Evolutionary conservation across 30 jellyfish, hydroid and myxozoan species (phyloP).

Genomic region (Sanderia malayensis): DNA sequence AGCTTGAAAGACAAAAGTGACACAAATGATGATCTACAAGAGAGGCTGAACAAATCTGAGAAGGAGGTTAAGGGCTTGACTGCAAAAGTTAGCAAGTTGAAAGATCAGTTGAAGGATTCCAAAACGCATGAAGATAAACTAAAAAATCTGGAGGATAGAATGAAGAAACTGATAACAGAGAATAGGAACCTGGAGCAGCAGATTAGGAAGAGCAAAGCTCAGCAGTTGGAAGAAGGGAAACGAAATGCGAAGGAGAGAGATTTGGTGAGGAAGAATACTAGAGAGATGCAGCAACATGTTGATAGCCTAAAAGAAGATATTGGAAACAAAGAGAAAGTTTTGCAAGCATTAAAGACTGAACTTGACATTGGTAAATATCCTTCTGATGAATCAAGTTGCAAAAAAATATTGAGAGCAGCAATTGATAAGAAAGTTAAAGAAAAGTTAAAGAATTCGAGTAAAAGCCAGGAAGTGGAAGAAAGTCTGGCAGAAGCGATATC

Average conservation of each 20-base stretch:
- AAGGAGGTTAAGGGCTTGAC: slow-evolving; percentile 36
- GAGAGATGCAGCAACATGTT: slow-evolving; percentile 32
- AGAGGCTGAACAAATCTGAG: slow-evolving; percentile 39
- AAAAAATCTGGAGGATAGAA: slow-evolving; percentile 35
- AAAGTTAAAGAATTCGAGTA: background rate
- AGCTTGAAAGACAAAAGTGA: slow-evolving; percentile 47
- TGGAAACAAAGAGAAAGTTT: slow-evolving; percentile 11
- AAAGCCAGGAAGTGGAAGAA: background rate
- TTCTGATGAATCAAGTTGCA: slow-evolving; percentile 12
- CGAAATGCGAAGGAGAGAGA: slow-evolving; percentile 14
- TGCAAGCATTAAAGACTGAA: slow-evolving; percentile 13
- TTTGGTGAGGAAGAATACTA: background rate
- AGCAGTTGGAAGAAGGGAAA: slow-evolving; percentile 29
- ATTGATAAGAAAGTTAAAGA: slow-evolving; percentile 4
- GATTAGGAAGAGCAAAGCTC: slow-evolving; percentile 8
- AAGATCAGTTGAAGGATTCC: slow-evolving; percentile 26
- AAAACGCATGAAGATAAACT: slow-evolving; percentile 39
- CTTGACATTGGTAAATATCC: slow-evolving; percentile 1
- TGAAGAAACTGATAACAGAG: slow-evolving; percentile 35
- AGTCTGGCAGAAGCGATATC: background rate
- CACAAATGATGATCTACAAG: slow-evolving; percentile 52
- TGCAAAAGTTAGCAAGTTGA: slow-evolving; percentile 20
- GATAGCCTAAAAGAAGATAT: slow-evolving; percentile 25
- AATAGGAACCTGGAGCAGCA: slow-evolving; percentile 43
- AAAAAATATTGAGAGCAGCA: slow-evolving; percentile 15